Conservation (phyloP, 2,797 vertebrate genomes). For the Enteromius paludinosus region DNA sequence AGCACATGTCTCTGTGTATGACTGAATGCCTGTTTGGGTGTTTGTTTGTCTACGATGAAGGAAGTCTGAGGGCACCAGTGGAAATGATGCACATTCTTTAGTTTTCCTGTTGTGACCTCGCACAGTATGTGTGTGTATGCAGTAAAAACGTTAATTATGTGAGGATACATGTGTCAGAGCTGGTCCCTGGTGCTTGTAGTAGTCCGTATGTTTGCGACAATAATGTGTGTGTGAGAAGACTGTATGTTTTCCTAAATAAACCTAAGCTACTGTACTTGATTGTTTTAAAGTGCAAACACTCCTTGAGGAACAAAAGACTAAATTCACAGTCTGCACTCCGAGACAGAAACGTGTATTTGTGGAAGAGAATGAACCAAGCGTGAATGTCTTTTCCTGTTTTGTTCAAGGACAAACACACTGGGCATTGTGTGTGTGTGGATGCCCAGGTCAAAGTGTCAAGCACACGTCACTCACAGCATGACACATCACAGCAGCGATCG, state of each 20-base stretch:
- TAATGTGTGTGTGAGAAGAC: neutral
- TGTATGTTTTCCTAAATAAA: neutral
- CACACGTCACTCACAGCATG: slow-evolving; percentile 34
- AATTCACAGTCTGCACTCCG: neutral
- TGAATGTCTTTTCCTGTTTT: slow-evolving; percentile 32
- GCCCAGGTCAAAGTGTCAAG: slow-evolving; percentile 23
- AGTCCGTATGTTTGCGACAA: neutral
- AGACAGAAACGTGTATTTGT: slow-evolving; percentile 37
- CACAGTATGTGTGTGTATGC: neutral
- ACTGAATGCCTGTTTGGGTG: neutral
- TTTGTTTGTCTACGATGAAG: slow-evolving; percentile 16
- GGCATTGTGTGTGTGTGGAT: slow-evolving; percentile 36
- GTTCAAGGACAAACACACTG: neutral
- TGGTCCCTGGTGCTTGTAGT: neutral
- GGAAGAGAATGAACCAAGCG: slow-evolving; percentile 4
- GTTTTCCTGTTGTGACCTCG: slow-evolving; percentile 44
- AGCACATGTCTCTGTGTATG: neutral
- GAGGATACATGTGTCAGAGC: neutral
- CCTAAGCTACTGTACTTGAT: neutral
- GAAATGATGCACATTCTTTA: slow-evolving; percentile 46
- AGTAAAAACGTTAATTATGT: neutral
- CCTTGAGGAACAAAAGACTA: slow-evolving; percentile 19
- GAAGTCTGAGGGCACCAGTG: slow-evolving; percentile 30
- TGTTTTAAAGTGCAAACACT: neutral
- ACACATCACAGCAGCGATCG: slow-evolving; percentile 25